phyloP scores from a whole-genome alignment of 2,888 invertebrate species.

The Parasteatoda lunata region DNA sequence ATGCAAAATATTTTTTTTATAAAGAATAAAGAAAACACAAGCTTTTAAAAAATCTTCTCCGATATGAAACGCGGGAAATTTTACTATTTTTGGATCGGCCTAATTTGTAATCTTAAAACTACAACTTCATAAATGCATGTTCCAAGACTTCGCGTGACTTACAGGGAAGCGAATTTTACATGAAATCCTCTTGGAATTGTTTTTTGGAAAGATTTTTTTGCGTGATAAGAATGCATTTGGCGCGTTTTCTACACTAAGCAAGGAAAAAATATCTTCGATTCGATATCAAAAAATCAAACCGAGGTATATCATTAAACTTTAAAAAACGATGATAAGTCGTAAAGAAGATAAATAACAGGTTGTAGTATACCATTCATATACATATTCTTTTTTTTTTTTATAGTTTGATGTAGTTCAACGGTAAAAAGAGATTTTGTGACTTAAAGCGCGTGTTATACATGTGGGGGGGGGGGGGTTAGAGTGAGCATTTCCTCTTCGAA shows the following conservation, averaged over 20 bases:
- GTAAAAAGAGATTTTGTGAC: too few species aligned
- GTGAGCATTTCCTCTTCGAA: too few species aligned
- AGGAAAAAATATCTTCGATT: not conserved
- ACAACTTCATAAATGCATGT: slow-evolving; percentile 17
- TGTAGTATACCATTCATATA: too few species aligned
- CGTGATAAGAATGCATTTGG: slow-evolving; percentile 34
- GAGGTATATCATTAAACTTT: not conserved
- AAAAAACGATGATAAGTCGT: too few species aligned
- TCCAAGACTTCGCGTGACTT: slow-evolving; percentile 27
- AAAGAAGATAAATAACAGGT: too few species aligned
- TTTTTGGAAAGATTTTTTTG: slow-evolving; percentile 18
- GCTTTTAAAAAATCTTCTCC: not conserved
- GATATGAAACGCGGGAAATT: not conserved
- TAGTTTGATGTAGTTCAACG: too few species aligned
- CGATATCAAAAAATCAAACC: slow-evolving; percentile 1
- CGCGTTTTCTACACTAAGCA: slow-evolving; percentile 10
- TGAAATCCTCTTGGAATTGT: slow-evolving; percentile 21
- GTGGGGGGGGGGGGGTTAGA: too few species aligned
- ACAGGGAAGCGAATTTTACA: not conserved
- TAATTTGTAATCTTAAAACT: slow-evolving; percentile 34
- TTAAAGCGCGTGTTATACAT: too few species aligned
- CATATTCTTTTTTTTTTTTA: too few species aligned
- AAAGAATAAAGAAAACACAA: not conserved
- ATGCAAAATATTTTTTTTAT: not conserved
- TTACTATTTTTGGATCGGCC: slow-evolving; percentile 15